Base-by-base conservation (phyloP, 2,113 vertebrate genomes). In the Crotalus horridus region DNA sequence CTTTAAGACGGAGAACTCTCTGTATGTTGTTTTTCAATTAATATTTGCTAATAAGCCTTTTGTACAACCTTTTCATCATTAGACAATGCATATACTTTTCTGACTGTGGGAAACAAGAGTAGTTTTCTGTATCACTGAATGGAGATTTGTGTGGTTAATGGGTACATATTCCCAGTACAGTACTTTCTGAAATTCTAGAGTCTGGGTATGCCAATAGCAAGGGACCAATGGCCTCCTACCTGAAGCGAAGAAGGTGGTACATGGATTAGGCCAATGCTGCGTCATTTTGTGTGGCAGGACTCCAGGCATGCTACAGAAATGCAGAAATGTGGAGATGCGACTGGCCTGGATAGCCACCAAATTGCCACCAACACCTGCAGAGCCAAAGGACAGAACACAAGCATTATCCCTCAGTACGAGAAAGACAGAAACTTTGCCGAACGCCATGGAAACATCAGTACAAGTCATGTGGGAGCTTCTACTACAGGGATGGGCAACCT, bases 331-430 rank as follows among this genome's bases (percentile, higher is more conserved):
- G 9, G 99, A 99, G 94, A 99, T 98, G 53, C 99, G 98, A 94
- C 99, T 99, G 93, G 98, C 99, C 97, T 99, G 99, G 96, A 99
- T 99, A 93, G 99, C 99, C 0, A 99, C 99, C 96, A 99, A 97
- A 96, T 99, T 99, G 61, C 99, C 99, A 11, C 99, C 99, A 26
- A 99, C 99, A 95, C 99, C 99, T 98, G 64, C 0, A 9, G 94
- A 64, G 13, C 90, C 46, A 91, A 94, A 96, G 85, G n/a, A 85
- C 17, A 95, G 55, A 86, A 91, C 17, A 89, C 24, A 23, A 13
- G 1, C 5, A 9, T 89, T 59, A 89, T 39, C 29, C 20, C 53
- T 89, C 53, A 11, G 21, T 11, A 56, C 1, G 17, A 29, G 17
- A 88, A 12, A 54, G 29, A 2, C 11, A 53, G 11, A 53, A 17